Base-by-base conservation (phyloP, 2,113 vertebrate species). In the Chascanopsetta lugubris region DNA sequence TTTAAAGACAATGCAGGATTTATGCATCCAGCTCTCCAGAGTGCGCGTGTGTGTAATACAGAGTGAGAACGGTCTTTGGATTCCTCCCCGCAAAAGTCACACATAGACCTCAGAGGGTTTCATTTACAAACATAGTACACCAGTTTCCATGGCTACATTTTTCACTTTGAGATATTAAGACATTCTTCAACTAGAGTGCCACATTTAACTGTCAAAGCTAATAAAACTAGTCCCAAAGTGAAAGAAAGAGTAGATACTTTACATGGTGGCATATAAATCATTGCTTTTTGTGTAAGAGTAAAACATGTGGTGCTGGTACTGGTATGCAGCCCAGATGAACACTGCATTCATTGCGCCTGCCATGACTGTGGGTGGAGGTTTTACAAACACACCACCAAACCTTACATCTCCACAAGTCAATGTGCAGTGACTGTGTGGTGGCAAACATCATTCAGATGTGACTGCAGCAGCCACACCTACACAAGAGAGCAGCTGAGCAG, bases 1-100 rank as follows among this genome's bases (percentile, higher is more conserved):
- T 18, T 55, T 36, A 24, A 12, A 29, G 21, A 61, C n/a, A 67
- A 70, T 34, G 64, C 69, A 72, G 58, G 64, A 32, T 10, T 15
- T 2, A 2, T 34, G 22, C 25, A 25, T n/a, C n/a, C n/a, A n/a
- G n/a, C n/a, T n/a, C n/a, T n/a, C n/a, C n/a, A n/a, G n/a, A n/a
- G n/a, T n/a, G n/a, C n/a, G n/a, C n/a, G n/a, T n/a, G n/a, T n/a
- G n/a, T 24, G 13, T 8, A 21, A 36, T n/a, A 34, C 11, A 42
- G 13, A 5, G 8, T 21, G 21, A 25, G 18, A 5, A 17, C 3
- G 29, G 3, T 17, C 20, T 25, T 11, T 10, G 43, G 18, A 45
- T 6, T 45, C 21, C 21, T 11, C 2, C 11, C 43, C 20, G 25
- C 24, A 17, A 8, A 47, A 45, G 4, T 6, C 22, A 15, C 8